phyloP scores from a whole-genome alignment of 2,113 vertebrate species.

The Solenodon paradoxus region DNA sequence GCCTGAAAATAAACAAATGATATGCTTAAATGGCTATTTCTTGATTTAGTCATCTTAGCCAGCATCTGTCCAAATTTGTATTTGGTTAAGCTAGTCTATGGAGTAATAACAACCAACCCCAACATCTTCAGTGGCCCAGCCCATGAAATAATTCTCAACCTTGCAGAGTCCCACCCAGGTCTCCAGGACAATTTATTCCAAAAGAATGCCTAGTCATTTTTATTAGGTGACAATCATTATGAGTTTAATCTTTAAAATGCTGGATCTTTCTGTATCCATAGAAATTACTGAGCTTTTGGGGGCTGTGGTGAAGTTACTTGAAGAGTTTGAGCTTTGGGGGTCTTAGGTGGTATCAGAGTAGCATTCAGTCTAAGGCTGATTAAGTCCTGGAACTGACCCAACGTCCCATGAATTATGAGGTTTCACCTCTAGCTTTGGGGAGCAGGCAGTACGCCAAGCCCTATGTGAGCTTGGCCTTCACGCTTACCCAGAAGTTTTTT shows the following conservation, averaged over 20 bases:
- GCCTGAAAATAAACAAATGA: too few species aligned
- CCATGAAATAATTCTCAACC: too few species aligned
- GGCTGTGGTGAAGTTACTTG: background rate
- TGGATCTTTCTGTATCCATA: background rate
- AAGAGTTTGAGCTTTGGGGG: background rate
- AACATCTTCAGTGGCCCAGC: too few species aligned
- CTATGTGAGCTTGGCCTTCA: background rate
- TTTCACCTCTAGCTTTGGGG: background rate
- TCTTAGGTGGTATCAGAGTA: background rate
- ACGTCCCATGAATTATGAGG: background rate
- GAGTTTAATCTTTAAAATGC: background rate
- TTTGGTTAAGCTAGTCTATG: too few species aligned
- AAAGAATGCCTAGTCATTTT: background rate
- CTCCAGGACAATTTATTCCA: too few species aligned
- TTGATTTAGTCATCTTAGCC: too few species aligned
- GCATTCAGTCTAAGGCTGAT: background rate
- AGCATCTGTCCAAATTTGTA: too few species aligned
- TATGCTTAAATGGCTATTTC: too few species aligned
- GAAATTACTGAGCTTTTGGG: background rate
- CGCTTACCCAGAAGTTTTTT: background rate
- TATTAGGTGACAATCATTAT: background rate
- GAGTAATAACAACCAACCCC: too few species aligned
- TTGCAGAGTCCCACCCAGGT: too few species aligned
- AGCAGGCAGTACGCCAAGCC: background rate
- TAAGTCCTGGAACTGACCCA: background rate